A percentile compares a stretch with the other conserved stretches of the same genome.
These are phyloP conservation scores for Sebastes fasciatus DNA, from an alignment of 2,113 vertebrate genomes.

Conservation along the genomic window DNA sequence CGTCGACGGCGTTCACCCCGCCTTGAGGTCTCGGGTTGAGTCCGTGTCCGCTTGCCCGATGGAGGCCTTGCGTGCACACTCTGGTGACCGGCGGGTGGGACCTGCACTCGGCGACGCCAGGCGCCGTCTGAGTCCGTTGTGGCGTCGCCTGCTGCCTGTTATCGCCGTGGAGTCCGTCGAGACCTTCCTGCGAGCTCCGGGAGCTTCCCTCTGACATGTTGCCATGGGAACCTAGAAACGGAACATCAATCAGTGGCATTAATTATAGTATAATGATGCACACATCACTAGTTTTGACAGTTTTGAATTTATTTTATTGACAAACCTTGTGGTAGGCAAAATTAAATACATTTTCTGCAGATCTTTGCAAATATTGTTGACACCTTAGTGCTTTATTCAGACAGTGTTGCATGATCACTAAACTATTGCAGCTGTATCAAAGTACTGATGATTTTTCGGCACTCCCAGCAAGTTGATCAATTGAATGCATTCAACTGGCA, in stretches of 20 bases:
- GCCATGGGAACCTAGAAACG: slow-evolving; percentile 87
- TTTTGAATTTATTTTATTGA: not conserved
- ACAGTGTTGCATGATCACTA: not conserved
- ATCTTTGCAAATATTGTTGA: not conserved
- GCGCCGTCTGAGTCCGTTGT: slow-evolving; percentile 81
- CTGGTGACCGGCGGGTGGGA: slow-evolving; percentile 73
- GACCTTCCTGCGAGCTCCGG: slow-evolving; percentile 81
- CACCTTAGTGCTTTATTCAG: not conserved
- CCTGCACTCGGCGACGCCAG: slow-evolving; percentile 71
- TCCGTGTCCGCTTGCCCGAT: slow-evolving; percentile 57
- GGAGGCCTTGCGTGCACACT: slow-evolving; percentile 57
- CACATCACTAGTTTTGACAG: not conserved
- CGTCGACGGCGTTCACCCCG: slow-evolving; percentile 46
- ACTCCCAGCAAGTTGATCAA: not conserved
- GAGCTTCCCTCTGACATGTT: slow-evolving; percentile 92
- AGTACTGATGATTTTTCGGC: not conserved
- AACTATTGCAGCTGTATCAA: not conserved
- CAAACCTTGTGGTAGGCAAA: not conserved
- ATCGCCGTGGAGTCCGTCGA: slow-evolving; percentile 74
- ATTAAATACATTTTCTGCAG: not conserved
- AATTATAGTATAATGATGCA: slow-evolving; percentile 7
- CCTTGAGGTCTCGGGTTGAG: slow-evolving; percentile 50
- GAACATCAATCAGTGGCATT: slow-evolving; percentile 33
- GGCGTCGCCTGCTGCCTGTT: slow-evolving; percentile 65
- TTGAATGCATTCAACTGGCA: not conserved